Base-by-base conservation (phyloP, 2,888 invertebrate genomes). In the Petrophora chlorosata region DNA sequence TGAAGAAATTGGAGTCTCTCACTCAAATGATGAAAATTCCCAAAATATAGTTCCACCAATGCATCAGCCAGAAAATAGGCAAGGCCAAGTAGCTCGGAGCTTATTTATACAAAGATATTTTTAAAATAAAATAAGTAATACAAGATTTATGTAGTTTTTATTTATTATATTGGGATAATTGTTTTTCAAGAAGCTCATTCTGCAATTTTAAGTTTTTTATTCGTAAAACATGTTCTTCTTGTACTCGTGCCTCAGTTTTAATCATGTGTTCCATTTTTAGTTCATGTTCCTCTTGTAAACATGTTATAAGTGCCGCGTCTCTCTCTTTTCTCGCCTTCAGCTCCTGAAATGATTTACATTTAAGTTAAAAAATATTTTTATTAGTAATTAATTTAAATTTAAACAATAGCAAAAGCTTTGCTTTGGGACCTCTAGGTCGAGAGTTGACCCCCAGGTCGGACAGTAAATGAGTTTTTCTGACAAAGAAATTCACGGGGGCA, bases 131-230 rank as follows among this genome's bases (percentile, higher is more conserved):
- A 25, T n/a, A n/a, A n/a, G n/a, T n/a, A n/a, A n/a, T n/a, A n/a
- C n/a, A n/a, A n/a, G n/a, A n/a, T 39, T 16, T 5, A 13, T 17
- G 23, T 23, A 13, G n/a, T 12, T 26, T 12, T 16, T 16, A 28
- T 34, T 16, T n/a, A 49, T 4, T 32, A 15, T 30, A 26, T 22
- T 29, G 26, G 8, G 25, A 10, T 9, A 25, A 9, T 25, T 25
- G 25, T 25, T 25, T 25, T 25, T 25, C 9, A n/a, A 25, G 9
- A 25, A 25, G 10, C 25, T 25, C 25, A 25, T 25, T 25, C 10
- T n/a, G 1, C 9, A 25, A 25, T 25, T 25, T 25, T 9, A 25
- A 25, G 25, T 9, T 25, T 25, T 25, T 25, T 4, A 25, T 25
- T 25, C 9, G 8, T 25, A 25, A 25, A 9, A 25, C 25, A 25